Percentiles rank a stretch among this genome's conserved stretches.
Conservation (phyloP, 2,113 vertebrate genomes). For the Chionis minor region DNA sequence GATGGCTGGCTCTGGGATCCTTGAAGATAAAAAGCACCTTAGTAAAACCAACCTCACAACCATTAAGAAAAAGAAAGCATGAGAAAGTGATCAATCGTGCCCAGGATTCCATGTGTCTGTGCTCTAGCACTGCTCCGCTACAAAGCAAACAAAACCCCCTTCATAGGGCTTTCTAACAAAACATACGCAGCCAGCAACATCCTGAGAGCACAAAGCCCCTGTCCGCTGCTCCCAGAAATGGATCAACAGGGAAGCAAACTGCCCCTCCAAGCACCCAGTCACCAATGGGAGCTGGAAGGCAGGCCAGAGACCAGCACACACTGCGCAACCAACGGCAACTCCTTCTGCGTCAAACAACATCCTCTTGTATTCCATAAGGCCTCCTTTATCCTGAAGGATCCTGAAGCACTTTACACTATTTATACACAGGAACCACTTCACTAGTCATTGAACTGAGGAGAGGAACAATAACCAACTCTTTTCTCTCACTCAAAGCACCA, state of each 20-base stretch:
- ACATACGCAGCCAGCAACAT: background rate
- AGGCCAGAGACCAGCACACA: background rate
- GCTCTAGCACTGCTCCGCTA: background rate
- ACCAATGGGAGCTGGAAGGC: background rate
- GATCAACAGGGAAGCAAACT: background rate
- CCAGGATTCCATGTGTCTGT: background rate
- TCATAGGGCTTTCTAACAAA: background rate
- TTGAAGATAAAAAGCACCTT: background rate
- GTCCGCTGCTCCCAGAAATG: background rate
- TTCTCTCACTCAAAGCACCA: background rate
- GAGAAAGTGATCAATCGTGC: accelerated
- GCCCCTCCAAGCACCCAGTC: background rate
- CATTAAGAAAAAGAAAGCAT: background rate
- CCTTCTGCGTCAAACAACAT: background rate
- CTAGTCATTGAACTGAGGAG: background rate
- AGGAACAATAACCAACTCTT: slow-evolving; percentile 20
- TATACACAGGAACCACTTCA: slow-evolving; percentile 69
- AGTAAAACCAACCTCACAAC: background rate
- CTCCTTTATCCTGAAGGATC: slow-evolving; percentile 53
- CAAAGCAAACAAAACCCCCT: background rate
- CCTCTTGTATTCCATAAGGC: slow-evolving; percentile 41
- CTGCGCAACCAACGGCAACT: background rate
- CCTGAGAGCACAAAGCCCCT: background rate
- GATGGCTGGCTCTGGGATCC: background rate
- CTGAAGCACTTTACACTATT: slow-evolving; percentile 9